Conservation (phyloP, 1,140 invertebrate genomes). For the Drosophila malerkotliana region DNA sequence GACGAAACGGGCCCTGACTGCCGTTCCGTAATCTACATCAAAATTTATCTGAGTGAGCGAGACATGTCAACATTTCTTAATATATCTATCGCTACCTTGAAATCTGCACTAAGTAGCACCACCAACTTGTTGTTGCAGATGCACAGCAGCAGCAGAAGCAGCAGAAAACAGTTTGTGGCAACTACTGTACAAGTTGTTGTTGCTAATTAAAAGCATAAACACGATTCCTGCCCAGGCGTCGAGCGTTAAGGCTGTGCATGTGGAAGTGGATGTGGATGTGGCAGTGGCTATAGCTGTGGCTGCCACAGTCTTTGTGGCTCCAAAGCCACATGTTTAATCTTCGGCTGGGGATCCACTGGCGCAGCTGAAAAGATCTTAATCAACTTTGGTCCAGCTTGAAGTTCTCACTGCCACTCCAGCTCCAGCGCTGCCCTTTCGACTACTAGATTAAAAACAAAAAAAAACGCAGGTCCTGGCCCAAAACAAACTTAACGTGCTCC, state of each 20-base stretch:
- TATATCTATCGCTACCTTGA: constrained; percentile 81
- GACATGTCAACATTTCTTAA: constrained; percentile 82
- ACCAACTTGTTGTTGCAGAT: constrained; percentile 52
- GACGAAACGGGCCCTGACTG: constrained; percentile 16
- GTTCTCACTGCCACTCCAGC: constrained; percentile 20
- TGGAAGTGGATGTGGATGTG: constrained; percentile 37
- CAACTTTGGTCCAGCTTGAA: constrained; percentile 39
- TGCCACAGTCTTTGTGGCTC: constrained; percentile 10
- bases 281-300: constrained; percentile 2
- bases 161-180: constrained; percentile 27
- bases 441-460: constrained; percentile 43
- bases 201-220: constrained; percentile 83
- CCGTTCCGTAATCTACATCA: constrained; percentile 71
- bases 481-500: constrained; percentile 64
- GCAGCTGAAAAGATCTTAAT: constrained; percentile 74
- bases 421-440: constrained; percentile 43
- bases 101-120: constrained; percentile 79
- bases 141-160: constrained; percentile 13
- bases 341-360: constrained; percentile 46
- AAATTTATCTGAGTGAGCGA: constrained; percentile 81
- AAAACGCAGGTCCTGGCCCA: constrained; percentile 12
- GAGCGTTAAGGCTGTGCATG: constrained; percentile 47
- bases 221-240: constrained; percentile 81
- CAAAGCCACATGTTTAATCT: constrained; percentile 71
- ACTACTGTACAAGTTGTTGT: constrained; percentile 82